These are phyloP conservation scores for Octonoba sinensis DNA, from an alignment of 2,888 invertebrate species.

Conservation along the genomic window DNA sequence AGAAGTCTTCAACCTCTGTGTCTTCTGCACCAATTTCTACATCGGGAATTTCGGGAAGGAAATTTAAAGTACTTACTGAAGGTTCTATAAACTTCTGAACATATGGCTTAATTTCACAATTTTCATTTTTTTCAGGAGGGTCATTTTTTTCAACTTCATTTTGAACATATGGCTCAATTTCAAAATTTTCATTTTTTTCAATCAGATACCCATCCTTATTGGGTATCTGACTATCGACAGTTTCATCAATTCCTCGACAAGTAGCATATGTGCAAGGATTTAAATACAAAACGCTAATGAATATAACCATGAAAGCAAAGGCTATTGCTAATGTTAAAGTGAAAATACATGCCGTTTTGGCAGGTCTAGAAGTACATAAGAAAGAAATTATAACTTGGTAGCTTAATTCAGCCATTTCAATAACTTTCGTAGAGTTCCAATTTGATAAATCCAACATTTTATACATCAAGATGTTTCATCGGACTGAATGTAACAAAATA, in stretches of 20 bases:
- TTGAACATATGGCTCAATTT: conserved; percentile 26
- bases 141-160: background rate
- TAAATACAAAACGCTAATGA: conserved; percentile 24
- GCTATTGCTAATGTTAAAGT: conserved; percentile 19
- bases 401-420: conserved; percentile 22
- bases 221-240: background rate
- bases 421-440: conserved; percentile 6
- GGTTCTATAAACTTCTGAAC: conserved; percentile 9
- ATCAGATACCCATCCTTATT: background rate
- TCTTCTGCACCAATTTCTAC: background rate
- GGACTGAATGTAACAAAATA: background rate
- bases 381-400: conserved; percentile 23
- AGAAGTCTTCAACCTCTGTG: conserved; percentile 17
- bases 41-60: conserved; percentile 20
- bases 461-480: background rate
- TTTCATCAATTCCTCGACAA: background rate
- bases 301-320: conserved; percentile 20
- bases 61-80: conserved; percentile 6
- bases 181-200: background rate
- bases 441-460: conserved; percentile 6
- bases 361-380: conserved; percentile 13
- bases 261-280: conserved; percentile 13
- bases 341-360: conserved; percentile 21
- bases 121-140: conserved; percentile 1
- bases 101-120: conserved; percentile 23